phyloP scores from a whole-genome alignment of 2,797 vertebrate genomes.

The Pseudopleuronectes americanus region DNA sequence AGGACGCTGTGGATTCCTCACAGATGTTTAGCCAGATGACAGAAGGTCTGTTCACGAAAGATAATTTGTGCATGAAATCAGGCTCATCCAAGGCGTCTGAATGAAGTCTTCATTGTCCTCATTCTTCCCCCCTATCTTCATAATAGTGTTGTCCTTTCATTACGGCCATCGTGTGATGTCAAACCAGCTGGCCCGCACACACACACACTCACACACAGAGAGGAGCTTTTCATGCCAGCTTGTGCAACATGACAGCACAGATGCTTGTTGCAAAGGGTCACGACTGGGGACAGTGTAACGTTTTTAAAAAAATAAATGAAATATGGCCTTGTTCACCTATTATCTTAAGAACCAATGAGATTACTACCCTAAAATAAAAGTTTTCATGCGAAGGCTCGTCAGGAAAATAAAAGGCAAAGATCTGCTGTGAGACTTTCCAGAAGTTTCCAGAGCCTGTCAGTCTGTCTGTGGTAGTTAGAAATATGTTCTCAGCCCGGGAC shows the following conservation, averaged over 20 bases:
- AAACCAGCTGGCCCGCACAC: slow-evolving; percentile 19
- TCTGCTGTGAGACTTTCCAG: slow-evolving; percentile 12
- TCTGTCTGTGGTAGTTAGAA: slow-evolving; percentile 16
- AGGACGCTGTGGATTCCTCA: not conserved
- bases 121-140: not conserved
- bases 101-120: slow-evolving; percentile 2
- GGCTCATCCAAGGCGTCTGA: not conserved
- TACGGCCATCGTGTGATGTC: slow-evolving; percentile 16
- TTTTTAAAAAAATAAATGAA: slow-evolving; percentile 31
- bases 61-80: slow-evolving; percentile 22
- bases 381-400: not conserved
- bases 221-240: slow-evolving; percentile 35
- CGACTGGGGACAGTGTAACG: slow-evolving; percentile 19
- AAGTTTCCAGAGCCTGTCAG: not conserved
- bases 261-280: slow-evolving; percentile 29
- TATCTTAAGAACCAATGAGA: slow-evolving; percentile 1
- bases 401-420: not conserved
- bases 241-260: slow-evolving; percentile 31
- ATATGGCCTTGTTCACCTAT: slow-evolving; percentile 7
- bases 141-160: slow-evolving; percentile 1
- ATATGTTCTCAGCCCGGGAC: slow-evolving; percentile 13
- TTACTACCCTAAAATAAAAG: not conserved
- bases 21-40: slow-evolving; percentile 3
- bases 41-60: not conserved
- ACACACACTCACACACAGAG: slow-evolving; percentile 6